Conservation (phyloP, 2,888 invertebrate species). For the Trissoscelio sp. region DNA sequence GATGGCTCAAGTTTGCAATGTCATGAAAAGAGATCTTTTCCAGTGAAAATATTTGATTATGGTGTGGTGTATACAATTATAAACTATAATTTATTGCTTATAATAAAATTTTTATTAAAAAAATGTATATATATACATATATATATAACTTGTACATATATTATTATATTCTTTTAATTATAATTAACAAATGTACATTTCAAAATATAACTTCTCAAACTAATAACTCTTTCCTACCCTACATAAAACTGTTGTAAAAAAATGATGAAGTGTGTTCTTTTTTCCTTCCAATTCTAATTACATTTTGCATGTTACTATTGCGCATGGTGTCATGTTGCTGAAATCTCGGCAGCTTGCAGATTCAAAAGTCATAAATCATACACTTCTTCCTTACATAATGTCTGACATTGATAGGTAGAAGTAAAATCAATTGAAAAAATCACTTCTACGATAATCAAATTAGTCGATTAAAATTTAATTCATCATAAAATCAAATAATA, state of each 20-base stretch:
- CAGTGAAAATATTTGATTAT: not conserved
- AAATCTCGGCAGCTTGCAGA: slow-evolving; percentile 33
- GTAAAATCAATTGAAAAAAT: not conserved
- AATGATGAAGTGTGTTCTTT: slow-evolving; percentile 1
- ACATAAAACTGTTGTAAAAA: slow-evolving; percentile 4
- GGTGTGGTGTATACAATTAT: not conserved
- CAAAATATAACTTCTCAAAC: too few species aligned
- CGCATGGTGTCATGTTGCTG: slow-evolving; percentile 46
- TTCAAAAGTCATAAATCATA: slow-evolving; percentile 31
- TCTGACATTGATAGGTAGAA: slow-evolving; percentile 41
- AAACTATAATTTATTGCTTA: too few species aligned
- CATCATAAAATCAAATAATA: too few species aligned
- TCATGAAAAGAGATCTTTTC: slow-evolving; percentile 13
- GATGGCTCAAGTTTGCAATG: slow-evolving; percentile 14
- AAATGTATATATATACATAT: too few species aligned
- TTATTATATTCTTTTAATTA: too few species aligned
- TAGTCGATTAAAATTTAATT: too few species aligned
- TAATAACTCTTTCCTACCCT: not conserved
- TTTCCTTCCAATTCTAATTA: slow-evolving; percentile 5
- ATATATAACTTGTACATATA: too few species aligned
- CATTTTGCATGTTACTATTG: slow-evolving; percentile 41
- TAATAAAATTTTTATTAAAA: too few species aligned
- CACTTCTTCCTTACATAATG: slow-evolving; percentile 1
- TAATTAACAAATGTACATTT: too few species aligned
- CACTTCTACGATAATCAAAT: too few species aligned